Evolutionary conservation across 35 echinoderm and acorn worm species (phyloP), one percentile per base, ranked within the genome.

Genomic region (Hemicentrotus pulcherrimus): DNA sequence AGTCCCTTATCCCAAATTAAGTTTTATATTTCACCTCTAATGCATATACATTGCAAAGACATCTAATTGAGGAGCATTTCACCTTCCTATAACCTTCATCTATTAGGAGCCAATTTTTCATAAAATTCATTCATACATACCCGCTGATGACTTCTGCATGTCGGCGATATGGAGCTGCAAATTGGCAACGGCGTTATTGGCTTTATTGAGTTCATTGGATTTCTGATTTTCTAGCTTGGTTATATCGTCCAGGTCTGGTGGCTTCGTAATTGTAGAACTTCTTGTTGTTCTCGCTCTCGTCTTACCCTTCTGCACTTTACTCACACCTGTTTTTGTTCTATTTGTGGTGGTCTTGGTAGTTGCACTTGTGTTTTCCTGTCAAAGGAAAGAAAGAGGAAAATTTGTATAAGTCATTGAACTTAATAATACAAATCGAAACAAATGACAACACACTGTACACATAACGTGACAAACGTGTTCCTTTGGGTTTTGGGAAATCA

Each of bases 101-200:
- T 1, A 41, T 41, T 41, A 41, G 35, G 35, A 41, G 35, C 35
- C 35, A 41, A 41, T 41, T 41, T 41, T 41, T 41, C 35, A 41
- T 41, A 0, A 41, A 41, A 41, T 41, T 41, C 0, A 41, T 41
- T 41, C 35, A 41, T 41, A 41, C 35, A 92, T 96, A 99, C 98
- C 98, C 92, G 97, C 97, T 86, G 98, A 99, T 32, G 98, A 96
- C 58, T 97, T 99, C 95, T 99, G 98, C 86, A 98, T 97, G 94
- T 92, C 97, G 24, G 97, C 32, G 19, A 99, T 95, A 92, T 98
- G 97, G 28, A 95, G 96, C 46, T 99, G 98, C 45, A 96, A 95
- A 47, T 98, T 98, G 9, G 91, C 94, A 52, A 32, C 96, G 4
- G 92, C 92, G 31, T 86, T 95, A 46, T 95, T 86, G 16, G 95